Evolutionary conservation across 1,140 invertebrate genomes (phyloP), one percentile per base, ranked within the genome.

Genomic region (Olivierus martensii): DNA sequence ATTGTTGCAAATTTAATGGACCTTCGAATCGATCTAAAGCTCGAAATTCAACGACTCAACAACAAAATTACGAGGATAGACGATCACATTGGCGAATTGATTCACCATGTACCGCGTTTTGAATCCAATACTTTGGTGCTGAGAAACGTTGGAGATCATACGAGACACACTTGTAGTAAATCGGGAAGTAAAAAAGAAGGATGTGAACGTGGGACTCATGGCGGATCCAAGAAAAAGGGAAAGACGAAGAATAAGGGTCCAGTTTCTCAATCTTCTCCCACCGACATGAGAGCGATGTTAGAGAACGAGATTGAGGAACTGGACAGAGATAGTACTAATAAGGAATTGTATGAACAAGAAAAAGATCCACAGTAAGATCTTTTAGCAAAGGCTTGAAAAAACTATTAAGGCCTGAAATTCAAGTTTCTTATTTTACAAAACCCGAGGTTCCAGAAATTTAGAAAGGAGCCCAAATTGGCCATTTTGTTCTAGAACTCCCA

Each of bases 1-100:
- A 79, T 90, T 53, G 75, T 90, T 50, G 79, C 84, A 2, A 87
- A 82, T 52, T 76, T 91, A 37, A 78, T 88, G 68, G 85, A 89
- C 67, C 84, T 88, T 62, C 84, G 87, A 63, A 78, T 89, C 47
- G 86, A 90, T 61, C 77, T 89, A 10, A 87, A 88, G 60, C 71
- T 89, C 39, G 86, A 91, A 65, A 80, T 91, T 47, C 85, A 89
- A 65, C 74, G 80, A 50, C 74, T 91, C 54, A 85, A 84, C 65
- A 82, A 85, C 64, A 82, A 84, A 60, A 78, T 90, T 58, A 79
- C 78, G 11, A 75, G 82, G 59, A 79, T 91, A 60, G 87, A 91
- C 62, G 84, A 88, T 57, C 75, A 88, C 69, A 71, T 91, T 37
- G 73, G 75, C 12, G 80, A 83, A 45, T 49, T 58, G 21, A 39